Evolutionary conservation across 1,140 invertebrate species (phyloP), one percentile per base, ranked within the genome.

Genomic region (Anthonomus grandis): DNA sequence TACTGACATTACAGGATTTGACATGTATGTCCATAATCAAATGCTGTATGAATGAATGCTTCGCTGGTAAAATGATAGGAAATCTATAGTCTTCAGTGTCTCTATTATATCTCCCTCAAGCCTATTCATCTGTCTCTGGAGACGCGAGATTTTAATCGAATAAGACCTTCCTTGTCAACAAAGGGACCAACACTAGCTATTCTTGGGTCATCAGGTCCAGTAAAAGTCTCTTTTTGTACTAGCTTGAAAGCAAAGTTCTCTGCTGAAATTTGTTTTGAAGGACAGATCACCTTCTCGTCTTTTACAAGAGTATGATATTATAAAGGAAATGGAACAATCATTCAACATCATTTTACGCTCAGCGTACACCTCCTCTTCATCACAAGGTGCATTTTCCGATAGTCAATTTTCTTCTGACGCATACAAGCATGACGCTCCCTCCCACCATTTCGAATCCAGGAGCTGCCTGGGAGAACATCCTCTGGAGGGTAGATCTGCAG

Each of bases 391-490:
- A 1, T 17, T 42, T 0, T 8, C 2, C 0, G 38, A 25, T 21
- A 68, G 65, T 69, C 66, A 73, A 1, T 57, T 6, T 5, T 48
- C 37, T 19, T 39, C 17, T 6, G 36, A 5, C 17, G 34, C 10
- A 4, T 47, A 25, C n/a, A 73, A 27, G 70, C 70, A 74, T 1
- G 22, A 1, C 0, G 68, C 69, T 8, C 67, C 70, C 48, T 66
- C 53, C 64, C 65, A 70, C 70, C 67, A 66, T 59, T 27, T 37
- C 49, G 41, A 0, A 60, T 49, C 0, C 18, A 38, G 50, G 62
- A 69, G 3, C 70, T 69, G 21, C 71, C 13, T 3, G 70, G 73
- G 10, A 64, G 66, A 17, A 75, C 46, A 63, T 78, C 74, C n/a
- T n/a, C n/a, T n/a, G n/a, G n/a, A n/a, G n/a, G n/a, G n/a, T n/a